Evolutionary conservation across 2,888 invertebrate genomes (phyloP).

Genomic region (Trissoscelio sp.): DNA sequence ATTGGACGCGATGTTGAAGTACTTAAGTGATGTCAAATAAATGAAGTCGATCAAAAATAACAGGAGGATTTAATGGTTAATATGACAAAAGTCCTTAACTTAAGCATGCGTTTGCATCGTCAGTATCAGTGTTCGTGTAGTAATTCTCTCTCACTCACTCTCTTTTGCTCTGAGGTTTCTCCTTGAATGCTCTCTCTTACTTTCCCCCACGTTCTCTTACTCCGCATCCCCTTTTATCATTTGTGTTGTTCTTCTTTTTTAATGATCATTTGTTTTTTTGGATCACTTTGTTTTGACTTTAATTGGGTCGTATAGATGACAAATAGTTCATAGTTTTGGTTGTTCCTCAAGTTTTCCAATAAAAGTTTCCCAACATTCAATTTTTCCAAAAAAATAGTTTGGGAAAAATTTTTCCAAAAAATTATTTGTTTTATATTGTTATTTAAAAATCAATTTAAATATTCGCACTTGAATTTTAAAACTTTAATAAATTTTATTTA

Average conservation of each 20-base stretch:
- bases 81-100: constrained; percentile 67
- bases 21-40: constrained; percentile 66
- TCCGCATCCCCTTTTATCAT: constrained; percentile 59
- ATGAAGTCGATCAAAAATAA: constrained; percentile 62
- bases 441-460: no score
- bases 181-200: constrained; percentile 66
- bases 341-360: no score
- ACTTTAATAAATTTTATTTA: no score
- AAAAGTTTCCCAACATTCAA: no score
- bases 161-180: constrained; percentile 67
- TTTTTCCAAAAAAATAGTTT: no score
- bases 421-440: no score
- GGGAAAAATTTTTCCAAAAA: no score
- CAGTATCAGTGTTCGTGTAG: constrained; percentile 70
- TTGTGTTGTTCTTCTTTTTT: constrained; percentile 52
- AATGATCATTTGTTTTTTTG: constrained; percentile 27
- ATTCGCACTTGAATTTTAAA: no score
- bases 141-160: constrained; percentile 66
- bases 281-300: constrained; percentile 32
- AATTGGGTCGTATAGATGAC: constrained; percentile 55
- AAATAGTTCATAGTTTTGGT: constrained; percentile 43
- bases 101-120: constrained; percentile 70
- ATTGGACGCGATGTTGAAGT: constrained; percentile 59
- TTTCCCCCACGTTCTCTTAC: constrained; percentile 51
- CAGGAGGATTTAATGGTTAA: constrained; percentile 64